phyloP scores from a whole-genome alignment of 2,797 vertebrate species.

The Microctenopoma lineatum region DNA sequence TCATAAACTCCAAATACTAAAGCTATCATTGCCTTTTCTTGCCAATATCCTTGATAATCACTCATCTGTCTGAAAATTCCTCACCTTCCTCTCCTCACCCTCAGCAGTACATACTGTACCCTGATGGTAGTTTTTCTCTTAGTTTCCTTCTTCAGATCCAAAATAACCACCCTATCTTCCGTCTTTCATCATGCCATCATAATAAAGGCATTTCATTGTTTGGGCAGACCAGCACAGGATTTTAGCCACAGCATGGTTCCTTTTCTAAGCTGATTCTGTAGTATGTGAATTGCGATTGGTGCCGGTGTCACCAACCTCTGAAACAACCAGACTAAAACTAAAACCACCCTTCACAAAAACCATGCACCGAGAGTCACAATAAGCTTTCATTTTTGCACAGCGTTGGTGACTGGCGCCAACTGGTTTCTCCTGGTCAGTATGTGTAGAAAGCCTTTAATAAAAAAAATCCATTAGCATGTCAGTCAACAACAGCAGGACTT shows the following conservation, averaged over 20 bases:
- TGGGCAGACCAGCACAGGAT: conserved; percentile 6
- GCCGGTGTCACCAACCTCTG: conserved; percentile 44
- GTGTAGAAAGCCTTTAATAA: conserved; percentile 20
- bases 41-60: conserved; percentile 55
- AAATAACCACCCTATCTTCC: neutral
- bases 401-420: conserved; percentile 53
- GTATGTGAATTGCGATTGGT: conserved; percentile 42
- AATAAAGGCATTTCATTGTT: conserved; percentile 52
- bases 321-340: conserved; percentile 41
- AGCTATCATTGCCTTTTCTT: conserved; percentile 60
- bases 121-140: conserved; percentile 25
- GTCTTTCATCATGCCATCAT: conserved; percentile 51
- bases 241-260: conserved; percentile 32
- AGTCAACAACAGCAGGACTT: conserved; percentile 44
- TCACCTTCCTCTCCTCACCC: conserved; percentile 7
- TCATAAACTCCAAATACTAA: conserved; percentile 64
- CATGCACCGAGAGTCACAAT: conserved; percentile 45
- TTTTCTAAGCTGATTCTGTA: conserved; percentile 32
- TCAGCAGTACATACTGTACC: neutral
- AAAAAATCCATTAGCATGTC: conserved; percentile 50
- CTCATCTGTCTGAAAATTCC: conserved; percentile 46
- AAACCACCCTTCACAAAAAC: conserved; percentile 41
- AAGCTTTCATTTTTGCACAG: conserved; percentile 42
- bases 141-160: conserved; percentile 5
- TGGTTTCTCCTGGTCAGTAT: conserved; percentile 26